A percentile compares a stretch with the other conserved stretches of the same genome.
Conservation (phyloP, 2,888 invertebrate species). For the Noctuana brunneofusca region DNA sequence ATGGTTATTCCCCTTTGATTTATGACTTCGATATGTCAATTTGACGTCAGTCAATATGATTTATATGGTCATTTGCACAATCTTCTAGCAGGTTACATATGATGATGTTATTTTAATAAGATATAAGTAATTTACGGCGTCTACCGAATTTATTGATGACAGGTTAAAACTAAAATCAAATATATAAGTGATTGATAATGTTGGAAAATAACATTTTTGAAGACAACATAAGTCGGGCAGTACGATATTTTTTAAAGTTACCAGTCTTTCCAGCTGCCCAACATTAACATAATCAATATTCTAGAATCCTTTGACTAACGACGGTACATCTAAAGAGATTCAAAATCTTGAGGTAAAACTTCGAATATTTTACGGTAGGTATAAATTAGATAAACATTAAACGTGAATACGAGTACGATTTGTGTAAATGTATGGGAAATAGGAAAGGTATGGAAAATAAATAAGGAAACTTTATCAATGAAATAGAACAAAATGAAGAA, state of each 20-base stretch:
- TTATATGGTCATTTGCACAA: conserved; percentile 71
- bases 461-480: too few species aligned
- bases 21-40: conserved; percentile 78
- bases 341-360: conserved; percentile 1
- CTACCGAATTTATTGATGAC: not conserved
- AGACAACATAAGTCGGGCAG: too few species aligned
- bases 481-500: too few species aligned
- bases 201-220: too few species aligned
- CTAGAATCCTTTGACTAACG: conserved; percentile 19
- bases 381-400: not conserved
- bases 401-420: too few species aligned
- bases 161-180: too few species aligned
- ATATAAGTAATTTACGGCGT: not conserved
- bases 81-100: conserved; percentile 42
- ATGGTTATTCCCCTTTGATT: conserved; percentile 72
- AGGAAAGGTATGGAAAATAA: too few species aligned
- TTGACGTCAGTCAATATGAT: conserved; percentile 76
- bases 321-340: conserved; percentile 13
- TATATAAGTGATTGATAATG: too few species aligned
- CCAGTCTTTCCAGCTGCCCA: not conserved
- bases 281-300: conserved; percentile 7
- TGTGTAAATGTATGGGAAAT: too few species aligned
- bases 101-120: not conserved
- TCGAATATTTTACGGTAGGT: conserved; percentile 1
- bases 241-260: not conserved